Base-by-base conservation (phyloP, 2,113 vertebrate genomes). In the Odobenus rosmarus region DNA sequence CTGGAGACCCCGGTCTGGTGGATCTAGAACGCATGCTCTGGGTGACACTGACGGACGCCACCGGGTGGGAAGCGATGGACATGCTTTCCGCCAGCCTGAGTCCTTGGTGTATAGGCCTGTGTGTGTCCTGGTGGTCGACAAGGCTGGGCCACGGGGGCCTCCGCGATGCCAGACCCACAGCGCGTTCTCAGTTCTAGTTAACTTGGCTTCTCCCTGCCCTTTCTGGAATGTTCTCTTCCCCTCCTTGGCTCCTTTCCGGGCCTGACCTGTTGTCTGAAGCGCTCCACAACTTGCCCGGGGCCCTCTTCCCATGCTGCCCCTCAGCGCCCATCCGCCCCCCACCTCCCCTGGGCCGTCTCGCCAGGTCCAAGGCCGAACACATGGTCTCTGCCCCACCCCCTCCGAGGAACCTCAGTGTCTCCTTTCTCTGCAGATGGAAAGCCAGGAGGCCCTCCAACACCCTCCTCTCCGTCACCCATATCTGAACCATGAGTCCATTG, bases 361-460 rank as follows among this genome's bases (percentile, higher is more conserved):
- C 49, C 28, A 23, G 33, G 49, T 46, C 77, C 79, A 10, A 53
- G n/a, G 33, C 86, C 12, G 51, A 69, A 79, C 51, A 10, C 49
- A 3, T 11, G 18, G 2, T 57, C 71, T 57, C 72, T 46, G 11
- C 39, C 18, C 55, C 24, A 4, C 36, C 12, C 3, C 39, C 31
- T 51, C 24, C 10, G n/a, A 59, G 42, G 7, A 42, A 10, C 55
- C 15, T 39, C 18, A 46, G 7, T 64, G 59, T 1, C 0, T 28
- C 80, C 57, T 71, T 57, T 16, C 46, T 36, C 18, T n/a, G 42
- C 12, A 16, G 28, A 26, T 36, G 3, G 88, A n/a, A 51, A 51
- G 33, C 79, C 1, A 11, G 15, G 36, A 2, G 28, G 26, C 46
- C 3, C n/a, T 76, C 21, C 0, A 7, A 33, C 8, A 5, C n/a